Evolutionary conservation across 1,140 invertebrate genomes (phyloP).

Genomic region (Dendrolimus kikuchii): DNA sequence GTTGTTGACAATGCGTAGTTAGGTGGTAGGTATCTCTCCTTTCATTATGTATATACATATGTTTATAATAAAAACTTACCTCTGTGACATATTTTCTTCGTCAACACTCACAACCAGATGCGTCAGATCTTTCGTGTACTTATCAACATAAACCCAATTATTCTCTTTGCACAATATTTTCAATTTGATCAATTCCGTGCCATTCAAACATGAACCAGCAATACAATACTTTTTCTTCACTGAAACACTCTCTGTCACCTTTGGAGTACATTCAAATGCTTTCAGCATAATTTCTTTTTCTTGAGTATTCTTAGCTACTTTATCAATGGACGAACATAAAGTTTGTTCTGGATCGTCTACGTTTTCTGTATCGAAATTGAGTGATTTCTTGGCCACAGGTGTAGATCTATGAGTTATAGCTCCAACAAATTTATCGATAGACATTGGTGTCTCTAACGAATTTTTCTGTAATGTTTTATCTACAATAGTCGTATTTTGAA

Average conservation of each 20-base stretch:
- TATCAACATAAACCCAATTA: conserved; percentile 48
- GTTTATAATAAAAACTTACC: conserved; percentile 29
- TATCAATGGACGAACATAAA: conserved; percentile 28
- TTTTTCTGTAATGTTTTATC: conserved; percentile 19
- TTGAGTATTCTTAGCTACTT: conserved; percentile 42
- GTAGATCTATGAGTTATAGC: conserved; percentile 55
- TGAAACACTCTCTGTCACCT: conserved; percentile 9
- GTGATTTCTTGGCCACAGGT: conserved; percentile 51
- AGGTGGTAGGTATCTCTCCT: no score
- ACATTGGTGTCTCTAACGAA: conserved; percentile 44
- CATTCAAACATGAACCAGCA: conserved; percentile 46
- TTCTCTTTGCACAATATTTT: conserved; percentile 33
- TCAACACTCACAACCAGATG: conserved; percentile 60
- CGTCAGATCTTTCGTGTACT: conserved; percentile 50
- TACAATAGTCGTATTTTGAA: conserved; percentile 26
- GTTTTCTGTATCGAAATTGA: conserved; percentile 38
- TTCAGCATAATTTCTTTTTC: conserved; percentile 49
- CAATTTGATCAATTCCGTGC: conserved; percentile 27
- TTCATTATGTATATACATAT: no score
- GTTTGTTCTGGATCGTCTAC: conserved; percentile 35
- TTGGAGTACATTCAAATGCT: conserved; percentile 38
- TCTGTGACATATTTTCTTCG: conserved; percentile 53
- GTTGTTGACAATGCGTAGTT: no score
- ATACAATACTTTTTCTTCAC: conserved; percentile 28
- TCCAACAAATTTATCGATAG: conserved; percentile 51